These are phyloP conservation scores for Eulithis prunata DNA, from an alignment of 2,888 invertebrate species.

Conservation along the genomic window DNA sequence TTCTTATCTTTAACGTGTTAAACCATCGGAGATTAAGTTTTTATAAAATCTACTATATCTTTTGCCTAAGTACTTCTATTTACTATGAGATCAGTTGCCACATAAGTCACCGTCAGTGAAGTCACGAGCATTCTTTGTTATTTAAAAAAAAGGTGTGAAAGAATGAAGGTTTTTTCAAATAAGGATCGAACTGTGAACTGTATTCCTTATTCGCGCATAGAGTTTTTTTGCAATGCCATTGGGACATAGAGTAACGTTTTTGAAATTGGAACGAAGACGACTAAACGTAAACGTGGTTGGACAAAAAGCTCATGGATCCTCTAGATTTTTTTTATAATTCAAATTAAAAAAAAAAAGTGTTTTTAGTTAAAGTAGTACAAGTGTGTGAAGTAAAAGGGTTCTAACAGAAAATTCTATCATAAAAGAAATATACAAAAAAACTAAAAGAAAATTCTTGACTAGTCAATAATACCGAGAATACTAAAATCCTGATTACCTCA, in stretches of 20 bases:
- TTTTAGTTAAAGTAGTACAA: no score
- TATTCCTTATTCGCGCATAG: constrained; percentile 40
- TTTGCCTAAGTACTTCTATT: no score
- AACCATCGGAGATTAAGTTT: no score
- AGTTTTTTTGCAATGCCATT: constrained; percentile 41
- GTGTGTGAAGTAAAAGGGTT: no score
- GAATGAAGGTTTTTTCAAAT: constrained; percentile 52
- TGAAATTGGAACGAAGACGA: background rate
- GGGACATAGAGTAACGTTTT: constrained; percentile 4
- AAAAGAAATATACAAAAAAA: no score
- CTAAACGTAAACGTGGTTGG: background rate
- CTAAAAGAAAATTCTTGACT: no score
- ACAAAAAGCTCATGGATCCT: background rate
- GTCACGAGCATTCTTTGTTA: constrained; percentile 26
- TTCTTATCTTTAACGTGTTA: constrained; percentile 2
- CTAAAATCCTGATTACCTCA: constrained; percentile 7
- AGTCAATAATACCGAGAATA: no score
- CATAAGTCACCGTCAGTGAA: background rate
- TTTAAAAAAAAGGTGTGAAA: constrained; percentile 20
- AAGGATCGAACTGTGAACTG: constrained; percentile 46
- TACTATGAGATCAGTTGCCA: no score
- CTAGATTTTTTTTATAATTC: background rate
- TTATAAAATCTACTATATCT: no score
- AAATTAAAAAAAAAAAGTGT: no score
- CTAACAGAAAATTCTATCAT: no score